A percentile compares a stretch with the other conserved stretches of the same genome.
Conservation (phyloP, 2,113 vertebrate species). For the Passer domesticus region DNA sequence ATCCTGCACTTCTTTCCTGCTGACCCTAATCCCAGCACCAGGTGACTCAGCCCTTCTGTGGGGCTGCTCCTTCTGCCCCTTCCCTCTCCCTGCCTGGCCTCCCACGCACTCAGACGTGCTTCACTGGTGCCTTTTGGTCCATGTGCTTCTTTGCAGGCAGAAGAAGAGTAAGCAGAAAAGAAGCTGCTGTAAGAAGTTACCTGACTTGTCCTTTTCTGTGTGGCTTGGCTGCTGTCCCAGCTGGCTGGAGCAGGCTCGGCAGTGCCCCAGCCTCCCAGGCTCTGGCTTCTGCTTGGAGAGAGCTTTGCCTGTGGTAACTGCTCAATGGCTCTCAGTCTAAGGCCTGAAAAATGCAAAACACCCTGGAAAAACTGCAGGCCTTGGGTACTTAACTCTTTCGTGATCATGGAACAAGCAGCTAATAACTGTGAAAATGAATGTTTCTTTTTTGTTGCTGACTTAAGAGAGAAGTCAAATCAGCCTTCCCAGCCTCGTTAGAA, state of each 20-base stretch:
- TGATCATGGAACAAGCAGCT: neutral
- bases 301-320: neutral
- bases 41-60: neutral
- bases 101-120: fast-evolving
- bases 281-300: neutral
- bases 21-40: neutral
- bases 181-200: neutral
- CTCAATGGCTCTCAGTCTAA: neutral
- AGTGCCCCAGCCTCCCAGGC: neutral
- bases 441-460: neutral
- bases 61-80: neutral
- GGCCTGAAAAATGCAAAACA: neutral
- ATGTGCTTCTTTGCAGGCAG: neutral
- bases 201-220: conserved; percentile 23
- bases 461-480: neutral
- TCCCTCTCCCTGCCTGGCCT: neutral
- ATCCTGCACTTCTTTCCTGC: fast-evolving
- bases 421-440: neutral
- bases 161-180: neutral
- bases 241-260: neutral
- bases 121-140: neutral
- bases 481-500: neutral
- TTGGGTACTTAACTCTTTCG: neutral
- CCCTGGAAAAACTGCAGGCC: neutral
- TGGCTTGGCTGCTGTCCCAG: neutral